Percentiles rank a stretch among this genome's conserved stretches.
phyloP scores from a whole-genome alignment of 2,888 invertebrate genomes.

The Morpho achilles region DNA sequence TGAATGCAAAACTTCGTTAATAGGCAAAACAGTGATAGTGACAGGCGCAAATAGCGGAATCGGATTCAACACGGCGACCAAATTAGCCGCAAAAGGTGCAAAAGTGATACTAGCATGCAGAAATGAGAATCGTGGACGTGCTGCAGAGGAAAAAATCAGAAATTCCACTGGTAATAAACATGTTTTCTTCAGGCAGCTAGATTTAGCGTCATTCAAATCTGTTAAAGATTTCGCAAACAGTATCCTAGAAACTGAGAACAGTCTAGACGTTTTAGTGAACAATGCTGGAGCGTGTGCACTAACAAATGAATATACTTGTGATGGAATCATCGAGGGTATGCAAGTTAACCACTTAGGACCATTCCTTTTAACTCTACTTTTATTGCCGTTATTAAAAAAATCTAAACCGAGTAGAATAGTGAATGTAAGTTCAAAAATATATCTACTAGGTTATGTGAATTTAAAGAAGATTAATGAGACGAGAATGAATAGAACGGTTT shows the following conservation, averaged over 20 bases:
- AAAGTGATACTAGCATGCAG: constrained; percentile 49
- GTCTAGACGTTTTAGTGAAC: constrained; percentile 59
- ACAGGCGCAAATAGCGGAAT: constrained; percentile 42
- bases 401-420: constrained; percentile 86
- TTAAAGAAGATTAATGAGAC: constrained; percentile 56
- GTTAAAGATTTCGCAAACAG: constrained; percentile 65
- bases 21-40: constrained; percentile 30
- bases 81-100: constrained; percentile 44
- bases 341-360: constrained; percentile 78
- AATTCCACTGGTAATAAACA: constrained; percentile 29
- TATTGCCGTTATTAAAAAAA: constrained; percentile 68
- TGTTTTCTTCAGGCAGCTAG: constrained; percentile 32
- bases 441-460: constrained; percentile 82
- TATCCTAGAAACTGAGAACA: constrained; percentile 41
- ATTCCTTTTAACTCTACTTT: constrained; percentile 81
- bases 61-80: constrained; percentile 47
- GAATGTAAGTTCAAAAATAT: constrained; percentile 86
- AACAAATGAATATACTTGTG: constrained; percentile 54
- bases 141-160: constrained; percentile 32
- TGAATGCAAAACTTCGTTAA: constrained; percentile 11
- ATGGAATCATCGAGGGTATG: constrained; percentile 78
- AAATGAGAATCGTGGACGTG: constrained; percentile 35
- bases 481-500: constrained; percentile 8
- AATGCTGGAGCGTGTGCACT: constrained; percentile 52
- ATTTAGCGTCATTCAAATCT: constrained; percentile 40